Evolutionary conservation across 1,140 invertebrate species (phyloP), one percentile per base, ranked within the genome.

Genomic region (Caenorhabditis briggsae): DNA sequence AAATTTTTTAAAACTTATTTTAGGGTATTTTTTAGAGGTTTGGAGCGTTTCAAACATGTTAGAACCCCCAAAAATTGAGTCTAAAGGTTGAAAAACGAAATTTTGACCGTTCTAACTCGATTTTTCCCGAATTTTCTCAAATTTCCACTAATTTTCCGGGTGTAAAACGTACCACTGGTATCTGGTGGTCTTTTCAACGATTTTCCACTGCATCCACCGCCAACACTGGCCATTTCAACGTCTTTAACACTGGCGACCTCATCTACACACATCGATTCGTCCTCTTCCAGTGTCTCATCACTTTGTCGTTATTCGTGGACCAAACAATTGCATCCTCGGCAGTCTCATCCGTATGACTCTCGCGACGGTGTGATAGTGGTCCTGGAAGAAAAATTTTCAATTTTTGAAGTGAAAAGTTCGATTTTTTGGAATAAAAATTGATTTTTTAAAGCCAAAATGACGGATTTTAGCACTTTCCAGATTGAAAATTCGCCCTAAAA

Each of bases 301-400:
- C 70, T 50, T 11, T 23, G 48, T 78, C 70, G 18, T 78, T 78
- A 50, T 16, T 48, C 41, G 65, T 70, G 14, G 65, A 70, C 70
- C 70, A 78, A 18, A 78, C n/a, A 5, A 78, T 78, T n/a, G 70
- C 70, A 12, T 78, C 70, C 11, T 78, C 70, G 3, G 70, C 70
- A 6, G 70, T 78, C 70, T 78, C 70, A 23, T 78, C 70, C 33
- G 70, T 78, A n/a, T 78, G 70, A 78, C 70, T 78, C 33, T 78
- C 70, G 6, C 70, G 70, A n/a, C 70, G 70, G 11, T 50, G 70
- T 18, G 53, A 12, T 33, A 50, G 14, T 2, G 48, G 70, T 18
- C 70, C 70, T 78, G 65, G 16, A 70, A 53, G 2, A 11, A 53
- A 16, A 53, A 53, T 11, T 50, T 50, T 7, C 3, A 50, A 14